Conservation (phyloP, 2,113 vertebrate species). For the Carassius carassius region DNA sequence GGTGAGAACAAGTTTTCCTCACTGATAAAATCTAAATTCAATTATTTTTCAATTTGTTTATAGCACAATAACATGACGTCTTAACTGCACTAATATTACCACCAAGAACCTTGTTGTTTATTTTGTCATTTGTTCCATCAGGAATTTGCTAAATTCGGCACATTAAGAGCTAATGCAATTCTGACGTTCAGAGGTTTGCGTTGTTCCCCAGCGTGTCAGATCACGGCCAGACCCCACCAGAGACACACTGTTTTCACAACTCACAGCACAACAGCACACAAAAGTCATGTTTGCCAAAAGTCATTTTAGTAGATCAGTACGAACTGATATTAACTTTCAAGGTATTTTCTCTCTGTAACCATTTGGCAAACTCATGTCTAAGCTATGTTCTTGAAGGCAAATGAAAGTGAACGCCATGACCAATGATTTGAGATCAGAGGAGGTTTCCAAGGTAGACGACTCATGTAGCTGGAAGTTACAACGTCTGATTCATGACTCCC, state of each 20-base stretch:
- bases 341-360: constrained; percentile 33
- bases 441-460: constrained; percentile 16
- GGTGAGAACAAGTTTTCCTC: constrained; percentile 16
- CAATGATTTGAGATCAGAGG: constrained; percentile 6
- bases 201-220: neutral
- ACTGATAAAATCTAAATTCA: constrained; percentile 33
- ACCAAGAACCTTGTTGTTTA: constrained; percentile 10
- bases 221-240: neutral
- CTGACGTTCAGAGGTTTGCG: constrained; percentile 2
- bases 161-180: constrained; percentile 53
- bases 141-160: constrained; percentile 7
- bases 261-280: constrained; percentile 21
- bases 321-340: constrained; percentile 29
- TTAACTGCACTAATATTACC: neutral
- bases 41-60: constrained; percentile 41
- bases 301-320: constrained; percentile 28
- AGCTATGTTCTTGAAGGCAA: constrained; percentile 16
- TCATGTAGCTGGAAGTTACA: neutral
- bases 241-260: constrained; percentile 48
- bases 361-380: constrained; percentile 5
- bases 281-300: constrained; percentile 36
- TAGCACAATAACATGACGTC: constrained; percentile 26
- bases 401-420: neutral
- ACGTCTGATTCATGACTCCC: constrained; percentile 22
- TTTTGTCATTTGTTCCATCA: neutral